These are phyloP conservation scores for Euspilapteryx auroguttella DNA, from an alignment of 2,888 invertebrate genomes.

Conservation along the genomic window DNA sequence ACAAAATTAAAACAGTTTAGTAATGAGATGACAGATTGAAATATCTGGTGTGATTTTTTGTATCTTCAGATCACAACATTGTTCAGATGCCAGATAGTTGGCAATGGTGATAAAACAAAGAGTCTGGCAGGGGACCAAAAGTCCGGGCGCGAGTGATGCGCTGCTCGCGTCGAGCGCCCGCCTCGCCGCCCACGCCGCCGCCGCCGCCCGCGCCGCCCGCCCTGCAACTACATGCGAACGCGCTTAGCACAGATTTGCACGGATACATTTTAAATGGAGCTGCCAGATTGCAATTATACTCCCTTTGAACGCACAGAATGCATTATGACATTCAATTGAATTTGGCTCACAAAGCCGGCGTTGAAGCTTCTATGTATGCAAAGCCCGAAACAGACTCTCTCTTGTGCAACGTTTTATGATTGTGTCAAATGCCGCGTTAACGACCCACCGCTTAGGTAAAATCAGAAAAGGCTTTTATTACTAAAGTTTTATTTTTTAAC, in stretches of 20 bases:
- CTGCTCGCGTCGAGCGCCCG: constrained; percentile 33
- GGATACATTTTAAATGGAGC: constrained; percentile 53
- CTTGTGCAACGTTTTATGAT: constrained; percentile 37
- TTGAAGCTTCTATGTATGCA: too few relatives aligned
- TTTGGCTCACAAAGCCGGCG: constrained; percentile 46
- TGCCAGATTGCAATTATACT: constrained; percentile 51
- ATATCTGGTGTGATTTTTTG: constrained; percentile 38
- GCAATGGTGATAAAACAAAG: constrained; percentile 48
- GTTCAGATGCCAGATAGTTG: constrained; percentile 52
- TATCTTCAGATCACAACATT: constrained; percentile 52
- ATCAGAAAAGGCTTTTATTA: constrained; percentile 1
- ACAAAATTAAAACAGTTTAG: constrained; percentile 12
- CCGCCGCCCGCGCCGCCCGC: constrained; percentile 9
- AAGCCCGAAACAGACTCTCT: too few relatives aligned
- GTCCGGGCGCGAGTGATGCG: constrained; percentile 33
- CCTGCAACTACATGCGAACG: constrained; percentile 8
- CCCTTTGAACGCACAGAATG: constrained; percentile 50
- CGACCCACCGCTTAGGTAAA: background rate
- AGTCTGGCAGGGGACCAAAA: constrained; percentile 50
- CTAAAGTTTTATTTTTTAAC: background rate
- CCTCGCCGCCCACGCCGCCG: constrained; percentile 12
- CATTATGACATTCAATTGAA: constrained; percentile 53
- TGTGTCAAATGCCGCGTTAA: constrained; percentile 22
- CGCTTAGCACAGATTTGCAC: constrained; percentile 41
- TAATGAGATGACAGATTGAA: constrained; percentile 38